phyloP scores from a whole-genome alignment of 1,140 invertebrate species.

The Phortica variegata region DNA sequence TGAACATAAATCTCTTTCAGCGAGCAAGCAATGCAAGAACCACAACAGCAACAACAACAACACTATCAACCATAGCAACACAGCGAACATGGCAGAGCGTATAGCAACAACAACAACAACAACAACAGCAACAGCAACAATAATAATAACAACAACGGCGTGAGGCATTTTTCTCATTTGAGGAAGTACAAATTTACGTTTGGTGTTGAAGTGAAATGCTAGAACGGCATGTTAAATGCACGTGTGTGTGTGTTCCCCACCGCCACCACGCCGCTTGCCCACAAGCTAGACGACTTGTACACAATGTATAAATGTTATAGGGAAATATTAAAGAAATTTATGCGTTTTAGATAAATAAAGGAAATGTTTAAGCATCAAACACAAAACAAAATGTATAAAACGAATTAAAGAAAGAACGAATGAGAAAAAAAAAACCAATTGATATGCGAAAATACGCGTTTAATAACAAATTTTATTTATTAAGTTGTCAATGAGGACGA shows the following conservation, averaged over 20 bases:
- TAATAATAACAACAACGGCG: too few relatives aligned
- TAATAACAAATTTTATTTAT: slow-evolving; percentile 44
- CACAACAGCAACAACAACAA: slow-evolving; percentile 12
- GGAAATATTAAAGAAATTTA: slow-evolving; percentile 52
- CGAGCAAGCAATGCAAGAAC: slow-evolving; percentile 6
- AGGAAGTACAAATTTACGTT: slow-evolving; percentile 53
- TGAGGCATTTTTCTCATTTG: slow-evolving; percentile 23
- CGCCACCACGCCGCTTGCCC: too few relatives aligned
- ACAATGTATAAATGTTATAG: too few relatives aligned
- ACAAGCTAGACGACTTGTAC: too few relatives aligned
- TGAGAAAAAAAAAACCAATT: too few relatives aligned
- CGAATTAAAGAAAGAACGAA: too few relatives aligned
- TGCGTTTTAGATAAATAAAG: slow-evolving; percentile 53
- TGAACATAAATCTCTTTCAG: slow-evolving; percentile 53
- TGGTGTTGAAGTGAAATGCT: slow-evolving; percentile 54
- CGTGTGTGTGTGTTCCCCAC: slow-evolving; percentile 21
- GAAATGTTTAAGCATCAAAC: slow-evolving; percentile 35
- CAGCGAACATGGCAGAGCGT: too few relatives aligned
- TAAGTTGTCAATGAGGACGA: slow-evolving; percentile 40
- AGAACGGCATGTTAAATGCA: slow-evolving; percentile 23
- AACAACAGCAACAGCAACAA: slow-evolving; percentile 13
- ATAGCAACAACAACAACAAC: slow-evolving; percentile 9
- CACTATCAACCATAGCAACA: not conserved
- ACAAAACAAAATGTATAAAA: slow-evolving; percentile 45
- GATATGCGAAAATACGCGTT: slow-evolving; percentile 36